A percentile compares a stretch with the other conserved stretches of the same genome.
Conservation (phyloP, 2,113 vertebrate species). For the Gracilinanus agilis region DNA sequence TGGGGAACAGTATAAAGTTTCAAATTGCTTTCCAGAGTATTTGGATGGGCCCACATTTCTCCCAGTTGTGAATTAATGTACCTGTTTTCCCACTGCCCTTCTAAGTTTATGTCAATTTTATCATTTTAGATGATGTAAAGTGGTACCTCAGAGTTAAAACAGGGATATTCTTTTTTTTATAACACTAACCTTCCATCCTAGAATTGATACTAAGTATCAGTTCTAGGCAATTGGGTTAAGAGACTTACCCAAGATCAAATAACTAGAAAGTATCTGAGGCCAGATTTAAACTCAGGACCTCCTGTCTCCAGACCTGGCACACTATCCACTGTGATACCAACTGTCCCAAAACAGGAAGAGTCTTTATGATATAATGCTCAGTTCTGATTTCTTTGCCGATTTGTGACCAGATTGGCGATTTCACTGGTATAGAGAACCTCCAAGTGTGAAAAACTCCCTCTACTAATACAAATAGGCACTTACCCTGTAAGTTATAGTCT, state of each 20-base stretch:
- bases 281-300: no score
- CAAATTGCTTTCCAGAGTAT: neutral
- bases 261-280: no score
- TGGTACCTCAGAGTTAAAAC: neutral
- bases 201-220: no score
- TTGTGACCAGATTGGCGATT: neutral
- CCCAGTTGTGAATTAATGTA: neutral
- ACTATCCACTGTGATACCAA: no score
- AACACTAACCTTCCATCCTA: no score
- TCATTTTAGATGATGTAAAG: neutral
- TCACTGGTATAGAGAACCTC: neutral
- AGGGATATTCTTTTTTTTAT: no score
- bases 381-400: neutral
- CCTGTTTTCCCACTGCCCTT: neutral
- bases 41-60: neutral
- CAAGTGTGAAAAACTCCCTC: neutral
- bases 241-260: no score
- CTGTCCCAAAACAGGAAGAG: no score
- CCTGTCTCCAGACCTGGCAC: no score
- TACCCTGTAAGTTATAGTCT: neutral
- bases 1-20: neutral
- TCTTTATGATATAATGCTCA: neutral
- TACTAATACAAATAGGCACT: neutral
- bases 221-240: no score
- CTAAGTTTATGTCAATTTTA: neutral